phyloP scores from a whole-genome alignment of 2,888 invertebrate species.

The Xestia ashworthii region DNA sequence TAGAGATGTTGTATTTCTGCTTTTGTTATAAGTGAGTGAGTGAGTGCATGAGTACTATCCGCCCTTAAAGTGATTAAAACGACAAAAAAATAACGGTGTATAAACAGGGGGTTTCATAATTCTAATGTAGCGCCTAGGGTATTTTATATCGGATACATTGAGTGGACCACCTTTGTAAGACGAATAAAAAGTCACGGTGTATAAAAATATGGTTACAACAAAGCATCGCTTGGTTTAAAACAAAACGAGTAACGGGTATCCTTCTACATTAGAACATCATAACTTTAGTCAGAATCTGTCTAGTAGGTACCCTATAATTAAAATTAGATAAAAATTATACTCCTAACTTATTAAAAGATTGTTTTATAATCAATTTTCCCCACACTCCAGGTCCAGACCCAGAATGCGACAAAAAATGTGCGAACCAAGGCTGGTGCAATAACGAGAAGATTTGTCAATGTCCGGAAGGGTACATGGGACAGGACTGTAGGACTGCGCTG shows the following conservation, averaged over 20 bases:
- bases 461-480: slow-evolving; percentile 97
- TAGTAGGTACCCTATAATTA: not conserved
- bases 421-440: slow-evolving; percentile 96
- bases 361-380: not conserved
- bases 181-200: no score
- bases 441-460: slow-evolving; percentile 96
- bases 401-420: slow-evolving; percentile 96
- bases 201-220: not conserved
- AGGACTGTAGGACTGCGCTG: slow-evolving; percentile 96
- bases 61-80: no score
- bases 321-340: not conserved
- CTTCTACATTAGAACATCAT: no score
- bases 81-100: no score
- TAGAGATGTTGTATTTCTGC: no score
- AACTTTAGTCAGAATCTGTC: not conserved
- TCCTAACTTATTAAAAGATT: not conserved
- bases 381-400: slow-evolving; percentile 94
- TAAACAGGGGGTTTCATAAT: no score
- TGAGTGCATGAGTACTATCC: no score
- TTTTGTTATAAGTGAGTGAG: no score
- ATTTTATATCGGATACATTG: no score
- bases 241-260: not conserved
- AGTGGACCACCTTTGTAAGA: no score
- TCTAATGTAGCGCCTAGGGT: no score
- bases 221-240: not conserved